Conservation (phyloP, 2,113 vertebrate species). For the Ondatra zibethicus region DNA sequence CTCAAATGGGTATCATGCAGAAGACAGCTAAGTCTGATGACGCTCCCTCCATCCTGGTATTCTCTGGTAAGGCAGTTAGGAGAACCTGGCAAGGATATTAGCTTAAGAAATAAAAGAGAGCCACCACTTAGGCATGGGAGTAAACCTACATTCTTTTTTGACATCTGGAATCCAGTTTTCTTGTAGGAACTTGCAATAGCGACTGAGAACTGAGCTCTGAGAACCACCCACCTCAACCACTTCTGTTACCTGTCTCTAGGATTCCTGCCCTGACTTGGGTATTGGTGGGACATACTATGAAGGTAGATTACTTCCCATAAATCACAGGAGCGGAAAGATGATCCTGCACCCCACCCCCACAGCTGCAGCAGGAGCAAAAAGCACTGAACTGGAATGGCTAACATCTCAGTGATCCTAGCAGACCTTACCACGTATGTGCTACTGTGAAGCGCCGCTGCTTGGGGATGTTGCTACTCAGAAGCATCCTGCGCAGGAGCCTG, state of each 20-base stretch:
- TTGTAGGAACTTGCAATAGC: slow-evolving; percentile 74
- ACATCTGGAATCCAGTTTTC: slow-evolving; percentile 72
- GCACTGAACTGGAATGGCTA: neutral
- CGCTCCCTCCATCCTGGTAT: neutral
- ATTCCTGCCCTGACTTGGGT: slow-evolving; percentile 53
- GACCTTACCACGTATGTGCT: slow-evolving; percentile 98
- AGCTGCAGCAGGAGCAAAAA: neutral
- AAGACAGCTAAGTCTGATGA: slow-evolving; percentile 19
- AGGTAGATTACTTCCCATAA: neutral
- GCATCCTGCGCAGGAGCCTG: slow-evolving; percentile 95
- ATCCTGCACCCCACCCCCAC: neutral
- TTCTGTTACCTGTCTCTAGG: slow-evolving; percentile 25
- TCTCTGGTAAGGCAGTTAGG: neutral
- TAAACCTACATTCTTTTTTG: slow-evolving; percentile 65
- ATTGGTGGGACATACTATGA: neutral
- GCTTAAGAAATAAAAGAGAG: slow-evolving; percentile 68
- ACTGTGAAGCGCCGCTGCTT: slow-evolving; percentile 98
- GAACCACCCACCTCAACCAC: slow-evolving; percentile 52
- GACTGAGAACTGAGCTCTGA: slow-evolving; percentile 76
- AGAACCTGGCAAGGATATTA: neutral
- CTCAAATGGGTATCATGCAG: neutral
- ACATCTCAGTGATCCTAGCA: neutral
- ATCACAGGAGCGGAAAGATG: neutral
- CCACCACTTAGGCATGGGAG: slow-evolving; percentile 28
- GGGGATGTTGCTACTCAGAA: slow-evolving; percentile 95